Percentiles rank a stretch among this genome's conserved stretches.
phyloP scores from a whole-genome alignment of 2,797 vertebrate genomes.

The Sphenopsis melanotis region DNA sequence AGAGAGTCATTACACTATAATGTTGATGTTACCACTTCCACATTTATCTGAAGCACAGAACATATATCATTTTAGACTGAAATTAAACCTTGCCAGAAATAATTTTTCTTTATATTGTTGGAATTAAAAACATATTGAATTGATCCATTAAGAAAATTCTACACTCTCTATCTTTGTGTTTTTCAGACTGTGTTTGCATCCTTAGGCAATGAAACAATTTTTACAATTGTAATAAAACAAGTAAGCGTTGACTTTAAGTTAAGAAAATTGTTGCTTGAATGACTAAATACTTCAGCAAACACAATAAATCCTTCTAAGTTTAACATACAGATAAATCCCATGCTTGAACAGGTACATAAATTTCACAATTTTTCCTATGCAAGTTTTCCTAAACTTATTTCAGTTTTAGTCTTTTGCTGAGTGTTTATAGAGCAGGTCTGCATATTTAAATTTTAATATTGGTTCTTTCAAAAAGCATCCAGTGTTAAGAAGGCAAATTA shows the following conservation, averaged over 20 bases:
- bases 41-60: background rate
- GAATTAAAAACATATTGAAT: constrained; percentile 74
- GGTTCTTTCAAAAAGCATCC: background rate
- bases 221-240: constrained; percentile 73
- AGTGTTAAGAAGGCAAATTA: background rate
- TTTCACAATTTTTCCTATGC: background rate
- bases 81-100: constrained; percentile 58
- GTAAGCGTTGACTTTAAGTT: constrained; percentile 73
- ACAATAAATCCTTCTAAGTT: constrained; percentile 61
- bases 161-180: constrained; percentile 23
- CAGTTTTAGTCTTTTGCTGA: background rate
- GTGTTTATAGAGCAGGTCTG: background rate
- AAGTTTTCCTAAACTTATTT: background rate
- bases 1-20: background rate
- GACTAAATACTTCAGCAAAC: constrained; percentile 60
- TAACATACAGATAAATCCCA: background rate
- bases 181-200: constrained; percentile 65
- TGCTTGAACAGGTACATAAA: constrained; percentile 26
- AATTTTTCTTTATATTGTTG: constrained; percentile 70
- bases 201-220: constrained; percentile 75
- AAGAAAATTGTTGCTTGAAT: constrained; percentile 67
- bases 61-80: constrained; percentile 39
- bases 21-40: background rate
- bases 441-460: background rate
- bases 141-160: constrained; percentile 71